phyloP scores from a whole-genome alignment of 1,140 invertebrate genomes.

The Drosophila ambigua region DNA sequence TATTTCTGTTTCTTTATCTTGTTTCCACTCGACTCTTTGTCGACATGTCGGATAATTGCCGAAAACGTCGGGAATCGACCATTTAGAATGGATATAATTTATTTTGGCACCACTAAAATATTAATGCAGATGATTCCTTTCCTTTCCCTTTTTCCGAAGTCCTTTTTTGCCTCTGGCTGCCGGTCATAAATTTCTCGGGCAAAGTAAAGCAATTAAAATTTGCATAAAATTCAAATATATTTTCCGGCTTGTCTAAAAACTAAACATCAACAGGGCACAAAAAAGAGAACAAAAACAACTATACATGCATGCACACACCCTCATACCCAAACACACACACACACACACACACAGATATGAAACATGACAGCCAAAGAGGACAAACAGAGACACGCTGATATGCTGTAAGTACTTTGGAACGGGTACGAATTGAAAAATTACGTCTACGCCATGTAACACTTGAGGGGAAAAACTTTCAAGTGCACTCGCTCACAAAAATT shows the following conservation, averaged over 20 bases:
- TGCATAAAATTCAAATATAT: conserved; percentile 75
- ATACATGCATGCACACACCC: conserved; percentile 15
- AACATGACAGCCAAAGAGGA: conserved; percentile 61
- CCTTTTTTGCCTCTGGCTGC: conserved; percentile 7
- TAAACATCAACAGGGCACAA: conserved; percentile 58
- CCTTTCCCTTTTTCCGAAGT: conserved; percentile 7
- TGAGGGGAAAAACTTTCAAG: conserved; percentile 58
- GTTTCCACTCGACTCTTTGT: background rate
- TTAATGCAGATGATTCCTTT: conserved; percentile 42
- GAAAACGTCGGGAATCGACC: conserved; percentile 35
- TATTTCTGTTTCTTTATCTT: background rate
- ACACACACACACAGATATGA: conserved; percentile 35
- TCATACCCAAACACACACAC: conserved; percentile 1
- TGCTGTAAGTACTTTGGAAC: conserved; percentile 28
- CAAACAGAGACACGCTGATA: conserved; percentile 23
- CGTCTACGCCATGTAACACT: conserved; percentile 66
- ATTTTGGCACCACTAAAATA: conserved; percentile 55
- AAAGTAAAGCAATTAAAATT: conserved; percentile 78
- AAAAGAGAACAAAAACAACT: conserved; percentile 43
- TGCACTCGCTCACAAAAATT: conserved; percentile 62
- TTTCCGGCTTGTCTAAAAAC: conserved; percentile 63
- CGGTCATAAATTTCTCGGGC: conserved; percentile 59
- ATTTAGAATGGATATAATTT: conserved; percentile 45
- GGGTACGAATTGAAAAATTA: conserved; percentile 65
- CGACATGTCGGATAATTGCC: conserved; percentile 41